A percentile compares a stretch with the other conserved stretches of the same genome.
Evolutionary conservation across 2,113 vertebrate species (phyloP).

Genomic region (Cavia aperea): DNA sequence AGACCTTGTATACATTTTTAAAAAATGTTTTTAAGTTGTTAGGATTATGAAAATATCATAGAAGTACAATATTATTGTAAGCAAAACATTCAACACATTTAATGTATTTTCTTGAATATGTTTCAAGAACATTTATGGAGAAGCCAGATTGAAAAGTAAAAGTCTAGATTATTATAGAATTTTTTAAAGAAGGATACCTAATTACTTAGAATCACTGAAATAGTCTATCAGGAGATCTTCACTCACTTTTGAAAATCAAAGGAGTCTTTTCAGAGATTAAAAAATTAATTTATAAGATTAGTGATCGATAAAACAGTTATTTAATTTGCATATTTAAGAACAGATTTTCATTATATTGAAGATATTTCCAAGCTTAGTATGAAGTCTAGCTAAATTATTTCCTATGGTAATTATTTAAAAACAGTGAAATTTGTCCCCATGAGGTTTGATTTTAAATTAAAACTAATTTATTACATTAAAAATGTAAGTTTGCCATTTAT

Average conservation of each 20-base stretch:
- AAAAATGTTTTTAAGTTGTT: slow-evolving; percentile 52
- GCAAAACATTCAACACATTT: slow-evolving; percentile 60
- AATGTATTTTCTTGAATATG: slow-evolving; percentile 58
- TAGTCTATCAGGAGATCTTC: not conserved
- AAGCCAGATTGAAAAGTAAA: slow-evolving; percentile 57
- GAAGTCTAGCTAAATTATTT: not conserved
- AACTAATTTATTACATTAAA: slow-evolving; percentile 16
- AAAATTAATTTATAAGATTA: slow-evolving; percentile 28
- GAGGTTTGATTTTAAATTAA: slow-evolving; percentile 29
- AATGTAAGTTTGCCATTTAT: not conserved
- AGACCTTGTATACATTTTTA: slow-evolving; percentile 41
- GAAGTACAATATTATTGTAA: slow-evolving; percentile 57
- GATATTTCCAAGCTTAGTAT: slow-evolving; percentile 2
- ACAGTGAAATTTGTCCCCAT: not conserved
- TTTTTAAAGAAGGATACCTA: slow-evolving; percentile 47
- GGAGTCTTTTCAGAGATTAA: slow-evolving; percentile 25
- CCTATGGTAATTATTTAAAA: slow-evolving; percentile 20
- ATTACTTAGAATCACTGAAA: slow-evolving; percentile 44
- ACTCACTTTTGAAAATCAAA: slow-evolving; percentile 40
- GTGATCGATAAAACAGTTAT: not conserved
- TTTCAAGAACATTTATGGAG: slow-evolving; percentile 63
- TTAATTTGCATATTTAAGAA: slow-evolving; percentile 5
- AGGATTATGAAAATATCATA: slow-evolving; percentile 48
- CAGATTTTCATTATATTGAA: slow-evolving; percentile 26
- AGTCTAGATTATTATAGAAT: slow-evolving; percentile 50